A percentile compares a stretch with the other conserved stretches of the same genome.
Conservation (phyloP, 2,113 vertebrate genomes). For the Tricholaema leucomelas region DNA sequence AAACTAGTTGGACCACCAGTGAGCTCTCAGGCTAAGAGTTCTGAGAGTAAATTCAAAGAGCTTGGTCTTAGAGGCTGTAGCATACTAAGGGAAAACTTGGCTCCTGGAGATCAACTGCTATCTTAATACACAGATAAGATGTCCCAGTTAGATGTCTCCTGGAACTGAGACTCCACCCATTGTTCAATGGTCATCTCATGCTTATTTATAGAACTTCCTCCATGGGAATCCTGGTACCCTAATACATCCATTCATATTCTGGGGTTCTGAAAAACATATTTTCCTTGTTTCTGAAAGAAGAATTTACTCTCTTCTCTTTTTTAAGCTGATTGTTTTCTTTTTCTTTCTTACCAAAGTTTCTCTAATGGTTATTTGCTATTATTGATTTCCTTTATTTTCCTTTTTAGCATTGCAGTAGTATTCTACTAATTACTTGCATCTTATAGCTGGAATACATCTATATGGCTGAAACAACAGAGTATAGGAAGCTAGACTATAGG, state of each 20-base stretch:
- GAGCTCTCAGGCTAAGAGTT: conserved; percentile 5
- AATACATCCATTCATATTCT: not conserved
- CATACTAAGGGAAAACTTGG: not conserved
- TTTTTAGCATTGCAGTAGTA: not conserved
- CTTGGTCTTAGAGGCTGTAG: not conserved
- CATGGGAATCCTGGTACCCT: not conserved
- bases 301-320: not conserved
- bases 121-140: not conserved
- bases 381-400: not conserved
- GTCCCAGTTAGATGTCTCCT: not conserved
- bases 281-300: not conserved
- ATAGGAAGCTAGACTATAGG: not conserved
- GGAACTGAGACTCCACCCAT: not conserved
- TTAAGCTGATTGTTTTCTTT: not conserved
- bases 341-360: not conserved
- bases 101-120: not conserved
- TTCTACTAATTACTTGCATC: not conserved
- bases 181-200: not conserved
- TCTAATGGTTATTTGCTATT: not conserved
- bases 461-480: not conserved
- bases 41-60: not conserved
- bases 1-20: conserved; percentile 7
- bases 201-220: not conserved
- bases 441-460: not conserved
- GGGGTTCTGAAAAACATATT: not conserved